Evolutionary conservation across 2,797 vertebrate species (phyloP).

Genomic region (Odontamblyopus lacepedii): DNA sequence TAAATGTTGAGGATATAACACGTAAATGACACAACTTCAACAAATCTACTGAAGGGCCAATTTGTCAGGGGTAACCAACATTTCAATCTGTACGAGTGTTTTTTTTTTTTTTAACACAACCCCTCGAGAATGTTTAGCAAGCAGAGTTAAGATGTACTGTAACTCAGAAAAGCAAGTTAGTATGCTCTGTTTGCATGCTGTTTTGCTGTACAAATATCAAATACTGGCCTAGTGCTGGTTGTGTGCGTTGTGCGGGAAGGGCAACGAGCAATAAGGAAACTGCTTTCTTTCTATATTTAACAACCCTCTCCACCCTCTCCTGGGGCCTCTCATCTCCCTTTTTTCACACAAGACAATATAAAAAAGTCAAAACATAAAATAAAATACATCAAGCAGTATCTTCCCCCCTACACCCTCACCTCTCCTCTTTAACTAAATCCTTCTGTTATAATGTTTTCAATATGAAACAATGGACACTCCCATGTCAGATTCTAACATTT

Average conservation of each 20-base stretch:
- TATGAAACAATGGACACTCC: slow-evolving; percentile 84
- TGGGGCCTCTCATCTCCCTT: slow-evolving; percentile 38
- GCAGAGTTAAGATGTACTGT: slow-evolving; percentile 46
- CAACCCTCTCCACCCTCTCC: slow-evolving; percentile 37
- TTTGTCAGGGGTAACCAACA: slow-evolving; percentile 38
- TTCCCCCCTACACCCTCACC: slow-evolving; percentile 39
- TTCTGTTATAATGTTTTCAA: slow-evolving; percentile 81
- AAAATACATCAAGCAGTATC: slow-evolving; percentile 52
- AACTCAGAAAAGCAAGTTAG: slow-evolving; percentile 52
- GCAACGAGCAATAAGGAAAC: slow-evolving; percentile 60
- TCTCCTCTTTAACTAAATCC: slow-evolving; percentile 45
- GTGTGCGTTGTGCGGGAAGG: slow-evolving; percentile 50
- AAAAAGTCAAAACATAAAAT: slow-evolving; percentile 49
- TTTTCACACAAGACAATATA: slow-evolving; percentile 48
- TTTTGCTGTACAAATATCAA: slow-evolving; percentile 65
- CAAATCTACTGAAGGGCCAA: slow-evolving; percentile 25
- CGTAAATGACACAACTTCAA: slow-evolving; percentile 31
- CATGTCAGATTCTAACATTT: slow-evolving; percentile 87
- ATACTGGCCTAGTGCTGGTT: slow-evolving; percentile 76
- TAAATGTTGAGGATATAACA: slow-evolving; percentile 18
- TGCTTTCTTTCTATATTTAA: slow-evolving; percentile 38
- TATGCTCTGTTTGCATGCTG: slow-evolving; percentile 61
- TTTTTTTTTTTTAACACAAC: slow-evolving; percentile 51
- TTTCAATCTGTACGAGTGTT: slow-evolving; percentile 33
- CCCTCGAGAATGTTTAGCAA: slow-evolving; percentile 46